A percentile compares a stretch with the other conserved stretches of the same genome.
These are phyloP conservation scores for Dolichopus griseipennis DNA, from an alignment of 2,888 invertebrate genomes.

Conservation along the genomic window DNA sequence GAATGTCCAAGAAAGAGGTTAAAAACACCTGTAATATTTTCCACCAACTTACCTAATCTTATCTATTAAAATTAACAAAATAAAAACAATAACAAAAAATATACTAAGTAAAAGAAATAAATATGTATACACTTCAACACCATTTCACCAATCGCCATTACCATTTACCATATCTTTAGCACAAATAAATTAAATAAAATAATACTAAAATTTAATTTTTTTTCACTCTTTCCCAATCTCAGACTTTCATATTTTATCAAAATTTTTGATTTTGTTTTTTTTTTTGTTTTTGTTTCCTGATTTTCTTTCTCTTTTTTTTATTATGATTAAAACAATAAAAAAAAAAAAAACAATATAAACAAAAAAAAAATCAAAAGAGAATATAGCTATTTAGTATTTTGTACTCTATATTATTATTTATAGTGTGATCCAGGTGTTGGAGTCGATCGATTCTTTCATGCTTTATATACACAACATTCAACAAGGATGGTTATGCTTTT, in stretches of 20 bases:
- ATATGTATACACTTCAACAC: too few species aligned
- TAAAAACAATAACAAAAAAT: neutral
- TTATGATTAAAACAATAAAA: constrained; percentile 7
- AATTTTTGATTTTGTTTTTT: neutral
- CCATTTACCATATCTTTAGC: neutral
- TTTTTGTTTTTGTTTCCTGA: too few species aligned
- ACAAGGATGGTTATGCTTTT: constrained; percentile 70
- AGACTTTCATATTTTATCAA: neutral
- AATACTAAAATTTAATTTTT: neutral
- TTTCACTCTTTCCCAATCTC: neutral
- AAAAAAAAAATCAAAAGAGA: neutral
- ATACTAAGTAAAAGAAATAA: neutral
- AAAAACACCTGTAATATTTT: too few species aligned
- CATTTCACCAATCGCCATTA: too few species aligned
- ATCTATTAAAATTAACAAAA: neutral
- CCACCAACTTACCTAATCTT: too few species aligned
- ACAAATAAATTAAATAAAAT: neutral
- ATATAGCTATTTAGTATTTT: neutral
- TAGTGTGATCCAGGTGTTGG: constrained; percentile 89
- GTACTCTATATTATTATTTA: constrained; percentile 26
- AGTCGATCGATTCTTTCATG: constrained; percentile 85
- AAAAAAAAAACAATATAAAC: neutral
- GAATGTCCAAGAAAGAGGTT: too few species aligned
- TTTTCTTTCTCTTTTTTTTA: neutral
- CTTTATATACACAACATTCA: constrained; percentile 69